Evolutionary conservation across 2,888 invertebrate species (phyloP).

Genomic region (Agrenia bidenticulata): DNA sequence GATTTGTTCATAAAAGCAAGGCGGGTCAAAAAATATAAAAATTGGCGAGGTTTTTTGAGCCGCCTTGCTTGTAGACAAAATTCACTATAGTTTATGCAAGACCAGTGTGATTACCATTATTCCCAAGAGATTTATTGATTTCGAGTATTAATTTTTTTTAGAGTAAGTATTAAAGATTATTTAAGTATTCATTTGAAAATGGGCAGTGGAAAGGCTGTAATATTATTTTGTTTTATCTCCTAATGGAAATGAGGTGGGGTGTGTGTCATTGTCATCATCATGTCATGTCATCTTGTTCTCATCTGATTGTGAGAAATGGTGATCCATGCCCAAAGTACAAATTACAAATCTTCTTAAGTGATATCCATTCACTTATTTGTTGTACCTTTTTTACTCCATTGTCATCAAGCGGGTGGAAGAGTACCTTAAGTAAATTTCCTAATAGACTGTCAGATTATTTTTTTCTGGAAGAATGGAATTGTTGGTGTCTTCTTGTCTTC

Average conservation of each 20-base stretch:
- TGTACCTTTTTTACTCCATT: constrained; percentile 4
- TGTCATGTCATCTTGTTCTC: constrained; percentile 9
- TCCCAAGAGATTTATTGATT: too few species aligned
- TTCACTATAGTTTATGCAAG: too few species aligned
- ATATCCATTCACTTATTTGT: constrained; percentile 4
- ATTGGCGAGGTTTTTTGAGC: too few species aligned
- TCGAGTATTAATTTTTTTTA: too few species aligned
- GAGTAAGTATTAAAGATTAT: too few species aligned
- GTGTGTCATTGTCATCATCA: constrained; percentile 8
- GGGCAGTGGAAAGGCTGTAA: too few species aligned
- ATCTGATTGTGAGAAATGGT: neutral
- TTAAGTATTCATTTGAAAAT: too few species aligned
- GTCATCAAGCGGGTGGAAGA: neutral
- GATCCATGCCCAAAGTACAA: constrained; percentile 1
- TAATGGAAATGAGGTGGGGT: constrained; percentile 4
- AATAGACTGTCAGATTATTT: constrained; percentile 8
- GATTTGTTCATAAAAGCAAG: too few species aligned
- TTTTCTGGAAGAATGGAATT: constrained; percentile 8
- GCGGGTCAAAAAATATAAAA: too few species aligned
- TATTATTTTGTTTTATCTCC: neutral
- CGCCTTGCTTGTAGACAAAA: too few species aligned
- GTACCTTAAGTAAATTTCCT: constrained; percentile 6
- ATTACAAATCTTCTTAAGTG: constrained; percentile 7
- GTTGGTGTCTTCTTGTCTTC: constrained; percentile 6
- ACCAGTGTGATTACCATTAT: too few species aligned